phyloP scores from a whole-genome alignment of 2,888 invertebrate genomes.

The Mechanitis mazaeus region DNA sequence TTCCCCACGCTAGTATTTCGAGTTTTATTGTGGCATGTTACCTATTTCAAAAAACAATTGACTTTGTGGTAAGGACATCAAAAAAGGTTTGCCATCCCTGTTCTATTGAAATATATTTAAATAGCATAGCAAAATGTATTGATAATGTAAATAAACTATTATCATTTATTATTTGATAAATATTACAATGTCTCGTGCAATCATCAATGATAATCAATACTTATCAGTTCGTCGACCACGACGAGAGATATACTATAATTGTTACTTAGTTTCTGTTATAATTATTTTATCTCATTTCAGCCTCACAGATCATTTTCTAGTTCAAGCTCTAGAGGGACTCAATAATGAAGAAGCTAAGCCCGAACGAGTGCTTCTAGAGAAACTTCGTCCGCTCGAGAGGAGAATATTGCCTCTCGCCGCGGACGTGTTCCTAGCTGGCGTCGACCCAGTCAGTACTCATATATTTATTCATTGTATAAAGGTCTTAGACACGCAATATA shows the following conservation, averaged over 20 bases:
- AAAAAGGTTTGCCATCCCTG: no score
- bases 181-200: no score
- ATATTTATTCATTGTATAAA: no score
- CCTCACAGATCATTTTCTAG: conserved; percentile 59
- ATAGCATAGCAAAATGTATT: no score
- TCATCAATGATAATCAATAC: not conserved
- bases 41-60: not conserved
- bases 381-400: conserved; percentile 51
- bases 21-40: no score
- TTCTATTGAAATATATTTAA: no score
- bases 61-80: no score
- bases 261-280: not conserved
- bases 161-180: no score
- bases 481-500: no score
- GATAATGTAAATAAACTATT: no score
- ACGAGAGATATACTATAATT: not conserved
- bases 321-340: conserved; percentile 44
- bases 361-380: conserved; percentile 56
- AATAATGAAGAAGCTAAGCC: conserved; percentile 40
- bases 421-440: conserved; percentile 60
- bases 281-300: conserved; percentile 38
- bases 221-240: conserved; percentile 8
- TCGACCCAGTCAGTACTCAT: conserved; percentile 53
- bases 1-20: no score
- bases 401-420: conserved; percentile 58